phyloP scores from a whole-genome alignment of 2,888 invertebrate species.

The Chouioia cunea region DNA sequence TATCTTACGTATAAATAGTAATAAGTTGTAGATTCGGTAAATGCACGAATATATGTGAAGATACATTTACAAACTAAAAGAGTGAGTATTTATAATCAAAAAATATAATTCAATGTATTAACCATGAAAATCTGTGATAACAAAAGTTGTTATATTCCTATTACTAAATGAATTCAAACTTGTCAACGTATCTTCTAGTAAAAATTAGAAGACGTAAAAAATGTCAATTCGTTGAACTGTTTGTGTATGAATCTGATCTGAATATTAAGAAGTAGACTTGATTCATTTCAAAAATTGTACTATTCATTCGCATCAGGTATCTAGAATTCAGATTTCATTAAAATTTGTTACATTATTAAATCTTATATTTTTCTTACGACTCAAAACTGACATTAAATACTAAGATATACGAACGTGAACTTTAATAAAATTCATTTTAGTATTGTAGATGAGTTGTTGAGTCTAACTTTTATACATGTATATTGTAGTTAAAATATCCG shows the following conservation, averaged over 20 bases:
- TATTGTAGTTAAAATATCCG: not conserved
- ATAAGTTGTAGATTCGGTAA: no score
- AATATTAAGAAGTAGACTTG: slow-evolving; percentile 4
- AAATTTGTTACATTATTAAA: slow-evolving; percentile 2
- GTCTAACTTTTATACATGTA: not conserved
- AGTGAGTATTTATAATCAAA: no score
- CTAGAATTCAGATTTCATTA: slow-evolving; percentile 45
- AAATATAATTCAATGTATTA: no score
- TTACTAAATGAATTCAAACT: no score
- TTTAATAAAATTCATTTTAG: not conserved
- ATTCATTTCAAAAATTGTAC: slow-evolving; percentile 49
- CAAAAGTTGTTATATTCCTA: no score
- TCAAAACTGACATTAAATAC: not conserved
- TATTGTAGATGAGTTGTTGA: not conserved
- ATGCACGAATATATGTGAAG: no score
- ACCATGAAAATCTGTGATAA: no score
- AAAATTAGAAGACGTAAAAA: no score
- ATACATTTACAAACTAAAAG: no score
- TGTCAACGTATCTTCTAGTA: no score
- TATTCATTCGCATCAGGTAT: slow-evolving; percentile 52
- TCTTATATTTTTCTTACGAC: not conserved
- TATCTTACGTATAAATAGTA: no score
- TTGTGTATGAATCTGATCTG: not conserved
- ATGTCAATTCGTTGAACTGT: no score
- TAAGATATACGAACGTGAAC: not conserved